Conservation (phyloP, 2,888 invertebrate species). For the Lacanobia wlatinum region DNA sequence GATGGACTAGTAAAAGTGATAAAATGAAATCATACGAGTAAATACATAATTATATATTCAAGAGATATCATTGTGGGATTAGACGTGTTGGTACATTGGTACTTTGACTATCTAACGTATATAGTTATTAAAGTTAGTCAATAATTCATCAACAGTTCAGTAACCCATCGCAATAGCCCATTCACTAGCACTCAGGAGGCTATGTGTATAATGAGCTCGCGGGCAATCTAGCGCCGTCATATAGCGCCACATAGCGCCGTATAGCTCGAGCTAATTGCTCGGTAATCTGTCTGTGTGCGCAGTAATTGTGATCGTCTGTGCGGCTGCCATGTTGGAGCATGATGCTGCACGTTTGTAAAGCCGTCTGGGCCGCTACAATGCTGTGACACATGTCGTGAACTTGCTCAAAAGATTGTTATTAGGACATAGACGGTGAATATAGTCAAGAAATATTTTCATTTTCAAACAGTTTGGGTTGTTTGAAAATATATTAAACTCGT, state of each 20-base stretch:
- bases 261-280: constrained; percentile 30
- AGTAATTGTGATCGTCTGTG: constrained; percentile 13
- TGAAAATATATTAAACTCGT: no score
- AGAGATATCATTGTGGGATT: neutral
- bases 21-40: neutral
- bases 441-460: no score
- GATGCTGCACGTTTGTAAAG: neutral
- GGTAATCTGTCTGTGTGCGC: constrained; percentile 35
- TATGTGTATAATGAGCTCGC: constrained; percentile 15
- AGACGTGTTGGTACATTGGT: neutral
- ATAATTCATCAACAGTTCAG: constrained; percentile 2
- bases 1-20: neutral
- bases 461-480: no score
- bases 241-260: constrained; percentile 1
- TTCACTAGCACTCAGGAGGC: neutral
- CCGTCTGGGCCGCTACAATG: neutral
- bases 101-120: neutral
- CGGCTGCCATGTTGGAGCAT: neutral
- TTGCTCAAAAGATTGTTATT: neutral
- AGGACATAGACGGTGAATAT: no score
- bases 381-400: neutral
- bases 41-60: neutral
- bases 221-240: constrained; percentile 21
- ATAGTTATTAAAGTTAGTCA: neutral
- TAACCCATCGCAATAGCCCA: neutral